Percentiles rank a stretch among this genome's conserved stretches.
These are phyloP conservation scores for Mechanitis messenoides DNA, from an alignment of 2,888 invertebrate genomes.

Conservation along the genomic window DNA sequence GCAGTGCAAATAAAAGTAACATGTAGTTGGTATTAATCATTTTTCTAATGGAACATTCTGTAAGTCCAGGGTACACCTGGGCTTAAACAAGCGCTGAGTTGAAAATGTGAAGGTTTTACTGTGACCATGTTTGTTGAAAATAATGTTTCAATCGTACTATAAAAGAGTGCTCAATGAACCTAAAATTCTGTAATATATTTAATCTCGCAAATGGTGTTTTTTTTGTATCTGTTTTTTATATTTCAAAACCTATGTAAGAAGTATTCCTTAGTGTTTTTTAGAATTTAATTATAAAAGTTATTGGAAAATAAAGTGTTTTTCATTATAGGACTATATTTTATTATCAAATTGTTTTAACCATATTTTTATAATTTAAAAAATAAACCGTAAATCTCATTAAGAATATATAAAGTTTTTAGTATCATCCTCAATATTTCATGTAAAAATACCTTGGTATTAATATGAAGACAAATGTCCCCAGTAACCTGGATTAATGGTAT, in stretches of 20 bases:
- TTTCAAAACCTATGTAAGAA: no score
- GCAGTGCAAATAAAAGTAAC: not conserved
- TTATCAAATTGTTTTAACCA: no score
- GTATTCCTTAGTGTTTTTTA: no score
- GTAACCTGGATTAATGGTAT: slow-evolving; percentile 10
- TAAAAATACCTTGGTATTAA: slow-evolving; percentile 1
- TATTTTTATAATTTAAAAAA: no score
- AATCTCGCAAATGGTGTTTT: no score
- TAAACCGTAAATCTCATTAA: not conserved
- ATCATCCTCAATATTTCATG: slow-evolving; percentile 1
- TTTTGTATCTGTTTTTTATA: no score
- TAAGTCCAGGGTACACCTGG: slow-evolving; percentile 36
- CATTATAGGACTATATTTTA: no score
- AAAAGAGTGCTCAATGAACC: no score
- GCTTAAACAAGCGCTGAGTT: slow-evolving; percentile 24
- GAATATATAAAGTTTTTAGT: not conserved
- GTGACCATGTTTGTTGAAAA: slow-evolving; percentile 12
- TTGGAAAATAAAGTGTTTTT: no score
- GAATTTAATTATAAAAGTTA: no score
- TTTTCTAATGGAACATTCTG: slow-evolving; percentile 40
- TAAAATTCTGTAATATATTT: no score
- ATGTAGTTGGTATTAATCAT: slow-evolving; percentile 41
- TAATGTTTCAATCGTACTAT: not conserved
- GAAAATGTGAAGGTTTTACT: slow-evolving; percentile 13
- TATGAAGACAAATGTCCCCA: slow-evolving; percentile 11